These are phyloP conservation scores for Lasioglossum villosulum DNA, from an alignment of 2,888 invertebrate species.

Conservation along the genomic window DNA sequence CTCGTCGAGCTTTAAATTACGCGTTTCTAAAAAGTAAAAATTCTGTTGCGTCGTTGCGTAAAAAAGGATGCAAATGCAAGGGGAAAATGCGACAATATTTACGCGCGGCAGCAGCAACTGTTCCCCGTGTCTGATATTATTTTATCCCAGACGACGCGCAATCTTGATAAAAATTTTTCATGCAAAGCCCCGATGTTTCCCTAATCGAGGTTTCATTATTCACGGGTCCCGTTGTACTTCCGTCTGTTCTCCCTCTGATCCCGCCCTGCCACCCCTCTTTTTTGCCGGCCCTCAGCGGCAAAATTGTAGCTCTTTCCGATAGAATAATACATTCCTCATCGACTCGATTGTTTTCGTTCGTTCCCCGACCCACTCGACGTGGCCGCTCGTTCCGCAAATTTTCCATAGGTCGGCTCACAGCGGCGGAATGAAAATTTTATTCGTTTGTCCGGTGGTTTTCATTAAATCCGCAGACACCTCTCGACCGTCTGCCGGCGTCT, in stretches of 20 bases:
- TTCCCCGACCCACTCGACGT: conserved; percentile 27
- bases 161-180: conserved; percentile 28
- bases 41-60: background rate
- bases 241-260: conserved; percentile 8
- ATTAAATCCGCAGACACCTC: conserved; percentile 73
- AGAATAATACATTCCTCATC: conserved; percentile 59
- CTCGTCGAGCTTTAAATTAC: background rate
- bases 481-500: conserved; percentile 54
- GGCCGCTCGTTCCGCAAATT: conserved; percentile 53
- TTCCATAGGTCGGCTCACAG: conserved; percentile 46
- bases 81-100: background rate
- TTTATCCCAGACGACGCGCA: background rate
- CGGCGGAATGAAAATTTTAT: conserved; percentile 69
- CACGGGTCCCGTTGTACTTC: conserved; percentile 17
- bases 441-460: conserved; percentile 69
- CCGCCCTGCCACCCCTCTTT: background rate
- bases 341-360: conserved; percentile 53
- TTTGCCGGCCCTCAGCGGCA: conserved; percentile 1
- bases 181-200: conserved; percentile 42
- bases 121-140: background rate
- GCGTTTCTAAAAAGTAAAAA: no score
- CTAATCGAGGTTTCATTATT: conserved; percentile 58
- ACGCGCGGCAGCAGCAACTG: no score
- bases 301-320: conserved; percentile 49
- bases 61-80: background rate